phyloP scores from a whole-genome alignment of 2,797 vertebrate genomes.

The Tapirus indicus region DNA sequence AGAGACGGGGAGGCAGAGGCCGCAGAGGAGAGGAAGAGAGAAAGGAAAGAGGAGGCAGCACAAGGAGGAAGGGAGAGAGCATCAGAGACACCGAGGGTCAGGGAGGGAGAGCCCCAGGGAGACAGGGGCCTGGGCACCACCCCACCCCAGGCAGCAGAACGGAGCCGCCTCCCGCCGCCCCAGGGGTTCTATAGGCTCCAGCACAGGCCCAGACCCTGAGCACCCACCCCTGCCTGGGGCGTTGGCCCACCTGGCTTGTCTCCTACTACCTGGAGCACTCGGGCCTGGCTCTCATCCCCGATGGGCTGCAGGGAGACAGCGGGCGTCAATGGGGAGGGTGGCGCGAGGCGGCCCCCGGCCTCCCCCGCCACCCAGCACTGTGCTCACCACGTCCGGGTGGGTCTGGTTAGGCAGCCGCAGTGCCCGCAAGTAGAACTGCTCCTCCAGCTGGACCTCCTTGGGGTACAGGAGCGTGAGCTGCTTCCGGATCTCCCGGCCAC shows the following conservation, averaged over 20 bases:
- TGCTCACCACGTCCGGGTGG: constrained; percentile 92
- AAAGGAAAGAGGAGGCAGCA: too few relatives aligned
- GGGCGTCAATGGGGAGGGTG: not conserved
- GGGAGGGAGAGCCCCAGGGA: not conserved
- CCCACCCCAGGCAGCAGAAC: not conserved
- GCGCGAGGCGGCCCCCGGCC: rapidly evolving
- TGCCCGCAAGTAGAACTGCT: constrained; percentile 90
- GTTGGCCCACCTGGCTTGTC: constrained; percentile 90
- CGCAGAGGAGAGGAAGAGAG: too few relatives aligned
- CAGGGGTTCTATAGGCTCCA: not conserved
- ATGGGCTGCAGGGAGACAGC: constrained; percentile 88
- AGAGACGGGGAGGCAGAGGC: not conserved
- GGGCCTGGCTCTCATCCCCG: constrained; percentile 95
- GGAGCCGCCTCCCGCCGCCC: too few relatives aligned
- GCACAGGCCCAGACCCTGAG: too few relatives aligned
- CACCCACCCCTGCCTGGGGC: not conserved
- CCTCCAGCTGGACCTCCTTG: constrained; percentile 88
- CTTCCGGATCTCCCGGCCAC: constrained; percentile 89
- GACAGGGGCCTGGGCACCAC: not conserved
- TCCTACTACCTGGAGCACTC: constrained; percentile 91
- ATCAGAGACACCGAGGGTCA: not conserved
- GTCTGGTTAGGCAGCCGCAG: constrained; percentile 93
- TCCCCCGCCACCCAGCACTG: rapidly evolving
- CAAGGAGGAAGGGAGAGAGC: too few relatives aligned
- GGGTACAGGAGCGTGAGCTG: constrained; percentile 87